Conservation (phyloP, 1,140 invertebrate species). For the Bursaphelenchus mucronatus region DNA sequence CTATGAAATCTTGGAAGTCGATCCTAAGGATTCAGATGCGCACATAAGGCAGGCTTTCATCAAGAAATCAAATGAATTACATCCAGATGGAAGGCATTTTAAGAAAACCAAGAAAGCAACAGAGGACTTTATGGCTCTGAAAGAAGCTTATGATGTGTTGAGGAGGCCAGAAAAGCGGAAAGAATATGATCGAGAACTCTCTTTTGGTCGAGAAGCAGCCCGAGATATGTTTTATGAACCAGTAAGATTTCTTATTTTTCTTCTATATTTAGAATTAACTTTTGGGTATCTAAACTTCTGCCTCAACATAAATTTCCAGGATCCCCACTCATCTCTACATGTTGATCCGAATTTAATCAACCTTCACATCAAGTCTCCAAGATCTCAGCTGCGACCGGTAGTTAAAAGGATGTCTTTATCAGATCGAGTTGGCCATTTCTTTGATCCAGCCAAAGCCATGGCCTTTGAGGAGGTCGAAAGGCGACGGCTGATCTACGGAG, state of each 20-base stretch:
- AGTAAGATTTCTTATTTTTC: no score
- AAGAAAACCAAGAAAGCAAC: no score
- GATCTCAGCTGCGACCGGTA: not conserved
- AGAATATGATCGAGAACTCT: slow-evolving; percentile 1
- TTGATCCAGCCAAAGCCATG: not conserved
- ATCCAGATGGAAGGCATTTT: slow-evolving; percentile 2
- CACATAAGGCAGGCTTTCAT: slow-evolving; percentile 9
- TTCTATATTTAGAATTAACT: no score
- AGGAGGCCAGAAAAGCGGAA: not conserved
- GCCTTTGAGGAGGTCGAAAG: not conserved
- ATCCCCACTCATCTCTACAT: slow-evolving; percentile 4
- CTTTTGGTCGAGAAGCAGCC: no score
- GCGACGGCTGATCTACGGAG: not conserved
- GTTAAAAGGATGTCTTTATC: not conserved
- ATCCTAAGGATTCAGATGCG: not conserved
- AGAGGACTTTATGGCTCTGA: slow-evolving; percentile 3
- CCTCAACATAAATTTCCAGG: not conserved
- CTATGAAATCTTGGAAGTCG: slow-evolving; percentile 15
- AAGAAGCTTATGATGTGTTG: slow-evolving; percentile 18
- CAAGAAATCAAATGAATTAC: slow-evolving; percentile 1
- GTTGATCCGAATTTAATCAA: no score
- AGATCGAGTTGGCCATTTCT: slow-evolving; percentile 9
- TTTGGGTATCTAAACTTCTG: no score
- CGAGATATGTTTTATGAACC: no score
- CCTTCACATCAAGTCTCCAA: not conserved